Evolutionary conservation across 2,113 vertebrate genomes (phyloP).

Genomic region (Chiloscyllium plagiosum): DNA sequence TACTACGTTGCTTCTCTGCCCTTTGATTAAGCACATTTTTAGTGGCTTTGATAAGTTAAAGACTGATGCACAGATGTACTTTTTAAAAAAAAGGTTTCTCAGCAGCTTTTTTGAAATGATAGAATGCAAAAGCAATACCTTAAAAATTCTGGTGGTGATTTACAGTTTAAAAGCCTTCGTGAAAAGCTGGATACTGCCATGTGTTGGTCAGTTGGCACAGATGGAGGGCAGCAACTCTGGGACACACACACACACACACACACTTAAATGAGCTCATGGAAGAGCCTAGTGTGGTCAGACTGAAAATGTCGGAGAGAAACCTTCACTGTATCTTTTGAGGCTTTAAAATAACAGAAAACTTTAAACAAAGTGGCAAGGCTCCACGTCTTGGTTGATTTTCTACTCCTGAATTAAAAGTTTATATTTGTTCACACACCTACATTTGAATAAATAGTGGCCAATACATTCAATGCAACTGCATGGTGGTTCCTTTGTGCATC

Average conservation of each 20-base stretch:
- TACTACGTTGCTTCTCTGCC: not conserved
- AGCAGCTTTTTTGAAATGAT: not conserved
- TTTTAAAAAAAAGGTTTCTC: not conserved
- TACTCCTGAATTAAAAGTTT: not conserved
- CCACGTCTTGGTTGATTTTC: not conserved
- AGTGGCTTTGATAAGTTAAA: not conserved
- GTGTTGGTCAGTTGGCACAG: not conserved
- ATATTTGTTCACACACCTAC: not conserved
- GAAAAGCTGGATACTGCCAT: no score
- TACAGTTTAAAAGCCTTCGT: not conserved
- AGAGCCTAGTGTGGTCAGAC: not conserved
- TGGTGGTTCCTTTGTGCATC: not conserved
- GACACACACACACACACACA: no score
- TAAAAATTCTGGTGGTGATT: not conserved
- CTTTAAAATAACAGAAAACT: not conserved
- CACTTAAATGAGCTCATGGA: no score
- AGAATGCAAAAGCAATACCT: not conserved
- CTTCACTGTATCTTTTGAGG: not conserved
- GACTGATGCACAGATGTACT: conserved; percentile 4
- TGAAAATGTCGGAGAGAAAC: not conserved
- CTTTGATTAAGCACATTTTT: not conserved
- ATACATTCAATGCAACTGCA: not conserved
- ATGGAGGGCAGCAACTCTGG: not conserved
- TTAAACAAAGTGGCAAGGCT: not conserved
- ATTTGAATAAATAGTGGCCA: not conserved